Base-by-base conservation (phyloP, 2,888 invertebrate genomes). In the Drymonia ruficornis region DNA sequence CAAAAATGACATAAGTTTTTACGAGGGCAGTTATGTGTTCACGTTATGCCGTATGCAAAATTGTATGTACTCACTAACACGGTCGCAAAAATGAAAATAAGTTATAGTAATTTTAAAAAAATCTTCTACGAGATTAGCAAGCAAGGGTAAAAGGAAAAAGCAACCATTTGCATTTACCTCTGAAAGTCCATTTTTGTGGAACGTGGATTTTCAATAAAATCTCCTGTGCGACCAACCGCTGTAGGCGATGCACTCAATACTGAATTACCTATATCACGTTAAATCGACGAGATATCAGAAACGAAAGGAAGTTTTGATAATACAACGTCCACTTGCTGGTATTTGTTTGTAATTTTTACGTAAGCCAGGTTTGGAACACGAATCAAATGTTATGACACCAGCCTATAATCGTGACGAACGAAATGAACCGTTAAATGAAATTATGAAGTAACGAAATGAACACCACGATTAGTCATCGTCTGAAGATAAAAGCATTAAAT, bases 241-340 rank as follows among this genome's bases (percentile, higher is more conserved):
- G 58, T 56, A 65, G 63, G 55, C 64, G 68, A 59, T 62, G 56
- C 74, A 73, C 64, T 75, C 77, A 79, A 80, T 80, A 83, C 80
- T 83, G 77, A 82, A 84, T 82, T 78, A 70, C 69, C 23, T 23
- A 23, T 23, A 74, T 72, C 64, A 65, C 65, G 69, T 71, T 78
- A 72, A 75, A 78, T 75, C 70, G 66, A 55, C 57, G 59, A 70
- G 66, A 77, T 74, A 77, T 66, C 60, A 59, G 76, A 65, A 71
- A 71, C 61, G 68, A 80, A 79, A 82, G 87, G 89, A 89, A 86
- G 89, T 87, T 87, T 82, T 83, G 80, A 82, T 84, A 86, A 83
- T 78, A 81, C 67, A 58, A 61, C 69, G 67, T 66, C 64, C 59
- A 59, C 65, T 68, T 67, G 55, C 64, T 67, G 67, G 64, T 63